These are phyloP conservation scores for Entosphenus tridentatus DNA, from an alignment of 2,113 vertebrate genomes.

Conservation along the genomic window DNA sequence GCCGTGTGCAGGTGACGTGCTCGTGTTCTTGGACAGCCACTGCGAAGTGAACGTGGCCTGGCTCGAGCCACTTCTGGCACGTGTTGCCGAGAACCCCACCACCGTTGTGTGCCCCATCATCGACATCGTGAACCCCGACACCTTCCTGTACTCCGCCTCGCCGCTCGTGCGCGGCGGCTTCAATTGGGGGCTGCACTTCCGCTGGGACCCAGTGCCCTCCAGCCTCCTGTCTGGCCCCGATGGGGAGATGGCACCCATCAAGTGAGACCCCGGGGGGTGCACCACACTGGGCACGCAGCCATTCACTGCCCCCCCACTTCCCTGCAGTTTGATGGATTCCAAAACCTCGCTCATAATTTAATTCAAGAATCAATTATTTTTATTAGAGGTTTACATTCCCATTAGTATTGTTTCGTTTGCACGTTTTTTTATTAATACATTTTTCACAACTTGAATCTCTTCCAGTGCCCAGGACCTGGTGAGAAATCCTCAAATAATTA, in stretches of 20 bases:
- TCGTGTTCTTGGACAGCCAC: slow-evolving; percentile 91
- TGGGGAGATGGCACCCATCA: slow-evolving; percentile 42
- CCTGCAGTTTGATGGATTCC: too few relatives aligned
- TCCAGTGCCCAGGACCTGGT: too few relatives aligned
- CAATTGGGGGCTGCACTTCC: slow-evolving; percentile 99
- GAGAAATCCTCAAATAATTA: too few relatives aligned
- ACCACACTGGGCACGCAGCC: too few relatives aligned
- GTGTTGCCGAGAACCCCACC: slow-evolving; percentile 29
- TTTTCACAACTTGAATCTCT: too few relatives aligned
- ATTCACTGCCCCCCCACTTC: too few relatives aligned
- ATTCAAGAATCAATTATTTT: too few relatives aligned
- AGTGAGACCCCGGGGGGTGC: slow-evolving; percentile 22
- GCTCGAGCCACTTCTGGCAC: slow-evolving; percentile 53
- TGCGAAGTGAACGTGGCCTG: slow-evolving; percentile 75
- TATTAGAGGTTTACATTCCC: too few relatives aligned
- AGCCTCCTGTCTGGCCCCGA: slow-evolving; percentile 37
- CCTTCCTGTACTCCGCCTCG: slow-evolving; percentile 61
- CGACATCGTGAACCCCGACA: slow-evolving; percentile 88
- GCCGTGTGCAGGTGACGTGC: slow-evolving; percentile 38
- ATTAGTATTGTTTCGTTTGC: too few relatives aligned
- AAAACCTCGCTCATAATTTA: too few relatives aligned
- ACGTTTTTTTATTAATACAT: too few relatives aligned
- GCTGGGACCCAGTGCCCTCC: slow-evolving; percentile 74
- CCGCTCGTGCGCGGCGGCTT: slow-evolving; percentile 79
- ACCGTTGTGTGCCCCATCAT: slow-evolving; percentile 81